Conservation (phyloP, 2,113 vertebrate genomes). For the Eolophus roseicapilla region DNA sequence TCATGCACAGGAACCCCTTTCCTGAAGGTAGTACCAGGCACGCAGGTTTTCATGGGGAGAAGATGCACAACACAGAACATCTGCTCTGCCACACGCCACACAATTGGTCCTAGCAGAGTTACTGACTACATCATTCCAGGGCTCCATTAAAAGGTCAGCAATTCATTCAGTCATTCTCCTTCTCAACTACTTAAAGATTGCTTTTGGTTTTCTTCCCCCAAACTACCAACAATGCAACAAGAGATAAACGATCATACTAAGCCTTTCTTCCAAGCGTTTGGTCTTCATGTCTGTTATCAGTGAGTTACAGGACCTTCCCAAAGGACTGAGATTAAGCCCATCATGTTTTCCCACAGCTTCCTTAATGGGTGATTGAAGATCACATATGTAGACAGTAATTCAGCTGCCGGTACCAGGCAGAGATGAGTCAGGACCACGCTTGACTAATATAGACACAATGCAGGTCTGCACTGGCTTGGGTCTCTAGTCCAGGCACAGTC, state of each 20-base stretch:
- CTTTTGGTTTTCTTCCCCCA: neutral
- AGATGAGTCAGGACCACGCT: neutral
- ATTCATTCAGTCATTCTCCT: neutral
- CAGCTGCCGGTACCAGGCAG: neutral
- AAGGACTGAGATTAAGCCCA: neutral
- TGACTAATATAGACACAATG: rapidly evolving
- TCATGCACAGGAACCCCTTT: neutral
- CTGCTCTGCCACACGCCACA: neutral
- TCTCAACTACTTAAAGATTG: neutral
- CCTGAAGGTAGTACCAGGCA: neutral
- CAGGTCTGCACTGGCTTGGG: neutral
- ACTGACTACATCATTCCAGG: neutral
- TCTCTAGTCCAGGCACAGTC: neutral
- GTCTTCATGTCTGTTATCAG: neutral
- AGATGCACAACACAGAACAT: neutral
- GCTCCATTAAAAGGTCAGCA: neutral
- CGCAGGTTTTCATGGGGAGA: rapidly evolving
- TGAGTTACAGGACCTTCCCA: neutral
- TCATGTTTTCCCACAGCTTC: neutral
- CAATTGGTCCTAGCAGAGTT: neutral
- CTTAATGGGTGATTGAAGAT: neutral
- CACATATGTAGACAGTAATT: neutral
- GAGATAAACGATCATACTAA: neutral
- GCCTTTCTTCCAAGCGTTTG: neutral
- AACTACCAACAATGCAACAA: neutral